Evolutionary conservation across 2,797 vertebrate genomes (phyloP), one percentile per base, ranked within the genome.

Genomic region (Ctenopoma kingsleyae): DNA sequence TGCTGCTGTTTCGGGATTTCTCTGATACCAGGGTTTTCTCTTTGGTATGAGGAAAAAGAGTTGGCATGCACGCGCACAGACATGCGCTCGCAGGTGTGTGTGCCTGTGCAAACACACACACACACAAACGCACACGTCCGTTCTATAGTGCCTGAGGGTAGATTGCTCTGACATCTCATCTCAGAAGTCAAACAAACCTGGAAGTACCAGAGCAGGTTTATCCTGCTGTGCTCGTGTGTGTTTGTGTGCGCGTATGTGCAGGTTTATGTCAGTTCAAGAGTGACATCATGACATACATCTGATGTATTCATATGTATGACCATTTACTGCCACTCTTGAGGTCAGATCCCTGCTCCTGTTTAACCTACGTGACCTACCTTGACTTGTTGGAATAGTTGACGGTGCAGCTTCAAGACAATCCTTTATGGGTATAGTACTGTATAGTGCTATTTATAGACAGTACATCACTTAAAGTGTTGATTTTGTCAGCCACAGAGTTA

Each of bases 161-260:
- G 68, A 80, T 69, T 76, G 73, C 81, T 67, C 57, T 86, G 86
- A 84, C 86, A 84, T 88, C 74, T 89, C 90, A 80, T 87, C 80
- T 85, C 65, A 79, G 74, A 90, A 90, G 86, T 89, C 80, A 92
- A 92, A 90, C 88, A 92, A 89, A 87, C 78, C 76, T 82, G 67
- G 58, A 84, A 91, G 88, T 77, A 83, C 82, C 78, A 41, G 72
- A 91, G 83, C 91, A 87, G 90, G 91, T 92, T 92, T 87, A 83
- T 89, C 90, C 87, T 84, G 87, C 80, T 86, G 76, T 71, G 67
- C 40, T 60, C 32, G 36, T 67, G 61, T 30, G n/a, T 73, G 38
- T 53, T 22, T 61, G 43, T 27, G 19, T 10, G 1, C 67, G n/a
- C 35, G 63, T 25, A 70, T 53, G 51, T 3, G 7, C 1, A 16